A percentile compares a stretch with the other conserved stretches of the same genome.
These are phyloP conservation scores for Agrotis exclamationis DNA, from an alignment of 2,888 invertebrate species.

Conservation along the genomic window DNA sequence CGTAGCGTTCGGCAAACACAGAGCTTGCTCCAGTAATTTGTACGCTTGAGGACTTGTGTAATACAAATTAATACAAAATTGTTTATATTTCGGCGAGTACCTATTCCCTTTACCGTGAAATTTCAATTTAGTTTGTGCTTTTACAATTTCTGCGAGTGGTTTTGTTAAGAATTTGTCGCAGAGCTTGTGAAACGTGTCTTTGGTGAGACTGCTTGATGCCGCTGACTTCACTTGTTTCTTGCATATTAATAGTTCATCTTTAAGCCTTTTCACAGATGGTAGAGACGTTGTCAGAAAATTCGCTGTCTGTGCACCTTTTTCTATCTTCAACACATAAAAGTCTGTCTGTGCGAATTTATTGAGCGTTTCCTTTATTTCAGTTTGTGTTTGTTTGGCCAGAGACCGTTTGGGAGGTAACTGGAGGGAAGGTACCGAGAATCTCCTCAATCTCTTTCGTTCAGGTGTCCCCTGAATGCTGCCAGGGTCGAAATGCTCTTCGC, in stretches of 20 bases:
- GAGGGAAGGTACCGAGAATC: conserved; percentile 28
- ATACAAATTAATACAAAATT: conserved; percentile 65
- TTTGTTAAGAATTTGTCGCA: conserved; percentile 61
- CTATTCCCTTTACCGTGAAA: conserved; percentile 42
- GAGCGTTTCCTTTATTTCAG: conserved; percentile 36
- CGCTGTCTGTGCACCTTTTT: conserved; percentile 39
- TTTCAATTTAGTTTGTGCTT: conserved; percentile 61
- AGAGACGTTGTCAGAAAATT: conserved; percentile 34
- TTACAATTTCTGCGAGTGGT: conserved; percentile 59
- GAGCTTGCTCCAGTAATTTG: conserved; percentile 51
- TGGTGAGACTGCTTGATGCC: conserved; percentile 26
- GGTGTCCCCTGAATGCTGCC: conserved; percentile 21
- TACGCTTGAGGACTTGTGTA: conserved; percentile 65
- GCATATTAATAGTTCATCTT: conserved; percentile 32
- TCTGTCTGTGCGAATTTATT: conserved; percentile 49
- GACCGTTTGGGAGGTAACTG: conserved; percentile 32
- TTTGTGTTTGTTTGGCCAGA: conserved; percentile 36
- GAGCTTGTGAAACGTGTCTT: conserved; percentile 45
- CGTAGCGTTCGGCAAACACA: conserved; percentile 56
- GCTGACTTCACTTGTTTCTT: conserved; percentile 44
- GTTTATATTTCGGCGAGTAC: conserved; percentile 52
- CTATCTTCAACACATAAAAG: conserved; percentile 45
- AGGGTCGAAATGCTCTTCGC: conserved; percentile 52
- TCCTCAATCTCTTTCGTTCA: conserved; percentile 34
- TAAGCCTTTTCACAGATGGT: conserved; percentile 41